Evolutionary conservation across 1,140 invertebrate genomes (phyloP).

Genomic region (Parapsyche elsis): DNA sequence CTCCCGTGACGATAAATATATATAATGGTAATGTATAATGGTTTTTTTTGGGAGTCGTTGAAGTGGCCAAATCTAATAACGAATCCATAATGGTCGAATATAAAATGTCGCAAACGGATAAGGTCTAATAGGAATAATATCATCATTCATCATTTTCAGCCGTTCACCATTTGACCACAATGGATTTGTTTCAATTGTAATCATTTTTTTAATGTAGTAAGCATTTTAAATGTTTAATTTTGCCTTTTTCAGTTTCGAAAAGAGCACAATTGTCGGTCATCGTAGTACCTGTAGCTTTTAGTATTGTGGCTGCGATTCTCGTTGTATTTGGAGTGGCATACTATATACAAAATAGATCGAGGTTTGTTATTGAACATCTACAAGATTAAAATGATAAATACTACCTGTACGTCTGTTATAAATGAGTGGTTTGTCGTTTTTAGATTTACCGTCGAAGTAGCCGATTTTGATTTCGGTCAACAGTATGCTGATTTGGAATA

Average conservation of each 20-base stretch:
- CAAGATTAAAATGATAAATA: no score
- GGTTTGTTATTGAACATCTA: conserved; percentile 62
- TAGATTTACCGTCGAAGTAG: conserved; percentile 84
- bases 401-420: no score
- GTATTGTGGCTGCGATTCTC: conserved; percentile 79
- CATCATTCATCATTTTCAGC: no score
- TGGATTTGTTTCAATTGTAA: no score
- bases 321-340: conserved; percentile 88
- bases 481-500: conserved; percentile 81
- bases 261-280: conserved; percentile 86
- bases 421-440: conserved; percentile 54
- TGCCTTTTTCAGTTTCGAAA: conserved; percentile 71
- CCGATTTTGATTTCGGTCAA: conserved; percentile 88
- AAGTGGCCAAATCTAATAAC: no score
- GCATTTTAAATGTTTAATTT: conserved; percentile 11
- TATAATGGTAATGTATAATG: conserved; percentile 86
- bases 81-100: no score
- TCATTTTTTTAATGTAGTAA: conserved; percentile 31
- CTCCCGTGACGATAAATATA: conserved; percentile 79
- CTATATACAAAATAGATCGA: conserved; percentile 80
- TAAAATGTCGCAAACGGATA: no score
- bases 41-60: conserved; percentile 33
- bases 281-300: conserved; percentile 83
- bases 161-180: no score
- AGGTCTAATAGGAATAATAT: no score